phyloP scores from a whole-genome alignment of 1,140 invertebrate species.

The Panonychus citri region DNA sequence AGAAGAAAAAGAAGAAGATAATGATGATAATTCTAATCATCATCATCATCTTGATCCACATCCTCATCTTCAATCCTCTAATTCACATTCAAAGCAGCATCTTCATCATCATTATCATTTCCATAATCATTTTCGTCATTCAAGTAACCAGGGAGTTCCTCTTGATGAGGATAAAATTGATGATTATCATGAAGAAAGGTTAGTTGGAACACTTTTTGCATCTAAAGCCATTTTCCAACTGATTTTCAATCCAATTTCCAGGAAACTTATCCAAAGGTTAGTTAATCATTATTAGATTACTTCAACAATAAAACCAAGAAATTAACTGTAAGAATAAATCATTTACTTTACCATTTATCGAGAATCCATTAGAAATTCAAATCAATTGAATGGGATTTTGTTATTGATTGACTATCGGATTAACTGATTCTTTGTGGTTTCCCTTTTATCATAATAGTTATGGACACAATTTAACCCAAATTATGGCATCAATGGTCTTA shows the following conservation, averaged over 20 bases:
- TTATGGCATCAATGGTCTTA: conserved; percentile 7
- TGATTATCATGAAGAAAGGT: conserved; percentile 36
- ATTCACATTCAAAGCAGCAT: background rate
- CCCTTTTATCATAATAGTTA: too few relatives aligned
- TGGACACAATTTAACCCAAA: conserved; percentile 42
- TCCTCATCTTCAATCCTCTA: background rate
- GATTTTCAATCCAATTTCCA: conserved; percentile 53
- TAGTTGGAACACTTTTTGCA: conserved; percentile 53
- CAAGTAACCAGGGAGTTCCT: background rate
- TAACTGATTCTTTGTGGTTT: too few relatives aligned
- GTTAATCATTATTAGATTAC: too few relatives aligned
- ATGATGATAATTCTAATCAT: too few relatives aligned
- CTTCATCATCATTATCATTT: background rate
- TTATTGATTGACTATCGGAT: too few relatives aligned
- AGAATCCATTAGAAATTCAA: too few relatives aligned
- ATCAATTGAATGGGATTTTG: too few relatives aligned
- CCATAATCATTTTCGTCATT: background rate
- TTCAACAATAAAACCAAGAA: too few relatives aligned
- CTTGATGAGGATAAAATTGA: background rate
- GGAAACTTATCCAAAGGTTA: conserved; percentile 39
- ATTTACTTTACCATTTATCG: too few relatives aligned
- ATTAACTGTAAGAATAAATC: too few relatives aligned
- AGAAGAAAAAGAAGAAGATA: too few relatives aligned
- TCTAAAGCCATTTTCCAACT: conserved; percentile 69
- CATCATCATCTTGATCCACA: background rate